phyloP scores from a whole-genome alignment of 2,797 vertebrate genomes.

The Hippoglossus hippoglossus region DNA sequence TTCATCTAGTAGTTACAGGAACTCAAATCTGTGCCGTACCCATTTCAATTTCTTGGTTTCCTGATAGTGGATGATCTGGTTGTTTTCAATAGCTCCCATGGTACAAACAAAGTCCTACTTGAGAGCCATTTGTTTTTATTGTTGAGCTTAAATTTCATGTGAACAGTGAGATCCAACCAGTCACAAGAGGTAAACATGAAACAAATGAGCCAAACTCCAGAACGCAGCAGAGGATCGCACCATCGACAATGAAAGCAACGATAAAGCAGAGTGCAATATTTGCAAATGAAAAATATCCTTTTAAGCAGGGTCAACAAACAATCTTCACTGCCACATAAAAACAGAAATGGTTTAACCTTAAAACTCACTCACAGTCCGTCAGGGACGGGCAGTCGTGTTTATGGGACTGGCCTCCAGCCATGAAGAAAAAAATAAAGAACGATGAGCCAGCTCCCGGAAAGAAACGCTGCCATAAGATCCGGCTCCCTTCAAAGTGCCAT shows the following conservation, averaged over 20 bases:
- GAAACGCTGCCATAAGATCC: neutral
- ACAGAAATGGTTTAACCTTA: neutral
- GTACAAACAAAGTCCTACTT: too few relatives aligned
- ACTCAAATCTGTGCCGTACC: too few relatives aligned
- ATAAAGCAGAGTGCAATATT: neutral
- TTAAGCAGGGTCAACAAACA: too few relatives aligned
- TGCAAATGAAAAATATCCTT: neutral
- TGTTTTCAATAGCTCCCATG: too few relatives aligned
- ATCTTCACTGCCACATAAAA: neutral
- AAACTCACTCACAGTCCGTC: neutral
- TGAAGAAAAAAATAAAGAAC: too few relatives aligned
- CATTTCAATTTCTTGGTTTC: too few relatives aligned
- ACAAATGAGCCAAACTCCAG: neutral
- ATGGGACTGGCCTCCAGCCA: neutral
- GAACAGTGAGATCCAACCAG: neutral
- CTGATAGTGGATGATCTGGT: too few relatives aligned
- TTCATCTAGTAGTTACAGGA: too few relatives aligned
- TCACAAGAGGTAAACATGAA: neutral
- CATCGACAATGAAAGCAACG: neutral
- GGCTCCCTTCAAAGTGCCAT: neutral
- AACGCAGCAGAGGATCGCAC: neutral
- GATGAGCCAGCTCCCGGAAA: neutral
- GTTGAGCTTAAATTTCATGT: neutral
- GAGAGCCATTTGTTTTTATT: too few relatives aligned
- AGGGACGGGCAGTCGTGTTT: neutral